A percentile compares a stretch with the other conserved stretches of the same genome.
Conservation (phyloP, 2,113 vertebrate genomes). For the Corythornis cristatus region DNA sequence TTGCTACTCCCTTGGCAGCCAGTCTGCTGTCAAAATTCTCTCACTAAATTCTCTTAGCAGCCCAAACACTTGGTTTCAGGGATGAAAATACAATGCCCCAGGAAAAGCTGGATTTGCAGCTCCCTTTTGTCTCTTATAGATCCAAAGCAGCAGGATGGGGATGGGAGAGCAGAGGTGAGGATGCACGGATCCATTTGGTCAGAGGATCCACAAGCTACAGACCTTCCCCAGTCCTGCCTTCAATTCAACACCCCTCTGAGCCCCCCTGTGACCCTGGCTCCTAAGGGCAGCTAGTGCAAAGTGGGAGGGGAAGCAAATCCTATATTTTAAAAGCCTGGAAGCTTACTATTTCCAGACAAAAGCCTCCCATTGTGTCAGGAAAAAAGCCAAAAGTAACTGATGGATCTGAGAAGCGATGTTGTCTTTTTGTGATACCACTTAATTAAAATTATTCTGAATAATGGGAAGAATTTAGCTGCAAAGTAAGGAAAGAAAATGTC, state of each 20-base stretch:
- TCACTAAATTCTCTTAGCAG: background rate
- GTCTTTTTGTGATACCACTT: background rate
- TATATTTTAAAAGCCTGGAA: background rate
- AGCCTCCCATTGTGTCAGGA: background rate
- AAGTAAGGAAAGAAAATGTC: background rate
- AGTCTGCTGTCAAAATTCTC: background rate
- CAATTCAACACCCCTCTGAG: background rate
- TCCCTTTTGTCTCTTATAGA: background rate
- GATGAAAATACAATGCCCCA: accelerated
- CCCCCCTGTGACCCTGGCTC: background rate
- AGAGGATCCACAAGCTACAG: background rate
- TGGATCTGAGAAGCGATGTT: background rate
- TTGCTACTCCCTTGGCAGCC: background rate
- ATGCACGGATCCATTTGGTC: accelerated
- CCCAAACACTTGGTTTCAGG: background rate
- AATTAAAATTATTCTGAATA: background rate
- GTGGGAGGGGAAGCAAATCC: background rate
- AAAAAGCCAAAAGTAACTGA: background rate
- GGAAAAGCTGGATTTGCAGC: background rate
- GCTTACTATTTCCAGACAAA: background rate
- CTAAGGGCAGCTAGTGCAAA: background rate
- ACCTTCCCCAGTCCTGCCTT: background rate
- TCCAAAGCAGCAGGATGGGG: background rate
- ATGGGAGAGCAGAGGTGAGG: background rate
- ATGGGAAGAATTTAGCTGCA: background rate